A percentile compares a stretch with the other conserved stretches of the same genome.
phyloP scores from a whole-genome alignment of 2,888 invertebrate species.

The Matsumyia berberina region DNA sequence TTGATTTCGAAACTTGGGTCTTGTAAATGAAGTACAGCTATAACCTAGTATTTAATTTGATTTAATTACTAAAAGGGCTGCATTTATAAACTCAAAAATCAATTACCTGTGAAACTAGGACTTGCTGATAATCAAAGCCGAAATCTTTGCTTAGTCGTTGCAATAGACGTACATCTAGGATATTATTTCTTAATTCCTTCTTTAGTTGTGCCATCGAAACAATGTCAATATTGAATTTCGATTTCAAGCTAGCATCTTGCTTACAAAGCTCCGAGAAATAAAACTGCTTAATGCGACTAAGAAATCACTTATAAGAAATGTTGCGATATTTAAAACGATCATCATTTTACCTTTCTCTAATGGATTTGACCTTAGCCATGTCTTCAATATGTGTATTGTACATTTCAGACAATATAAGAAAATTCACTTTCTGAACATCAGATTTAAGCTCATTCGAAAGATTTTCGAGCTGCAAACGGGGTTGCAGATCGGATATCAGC shows the following conservation, averaged over 20 bases:
- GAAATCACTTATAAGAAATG: constrained; percentile 17
- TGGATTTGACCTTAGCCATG: constrained; percentile 78
- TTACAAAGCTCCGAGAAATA: constrained; percentile 84
- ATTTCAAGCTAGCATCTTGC: constrained; percentile 81
- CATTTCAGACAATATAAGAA: constrained; percentile 83
- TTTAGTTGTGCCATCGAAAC: constrained; percentile 82
- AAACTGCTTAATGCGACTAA: constrained; percentile 82
- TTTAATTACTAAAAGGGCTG: background rate
- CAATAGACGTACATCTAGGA: constrained; percentile 81
- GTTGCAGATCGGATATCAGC: constrained; percentile 80
- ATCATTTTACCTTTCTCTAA: constrained; percentile 80
- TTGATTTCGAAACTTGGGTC: constrained; percentile 82
- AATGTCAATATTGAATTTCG: constrained; percentile 81
- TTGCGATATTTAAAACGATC: background rate
- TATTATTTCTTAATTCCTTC: constrained; percentile 82
- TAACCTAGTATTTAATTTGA: constrained; percentile 77
- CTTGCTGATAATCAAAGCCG: constrained; percentile 82
- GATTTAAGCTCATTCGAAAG: constrained; percentile 81
- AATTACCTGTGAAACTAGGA: constrained; percentile 81
- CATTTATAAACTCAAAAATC: background rate
- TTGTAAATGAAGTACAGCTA: constrained; percentile 81
- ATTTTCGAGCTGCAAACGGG: constrained; percentile 79
- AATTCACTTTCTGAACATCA: constrained; percentile 82
- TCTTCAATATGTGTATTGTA: constrained; percentile 81
- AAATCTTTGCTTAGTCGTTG: constrained; percentile 83